Evolutionary conservation across 2,113 vertebrate genomes (phyloP).

Genomic region (Cepphus grylle): DNA sequence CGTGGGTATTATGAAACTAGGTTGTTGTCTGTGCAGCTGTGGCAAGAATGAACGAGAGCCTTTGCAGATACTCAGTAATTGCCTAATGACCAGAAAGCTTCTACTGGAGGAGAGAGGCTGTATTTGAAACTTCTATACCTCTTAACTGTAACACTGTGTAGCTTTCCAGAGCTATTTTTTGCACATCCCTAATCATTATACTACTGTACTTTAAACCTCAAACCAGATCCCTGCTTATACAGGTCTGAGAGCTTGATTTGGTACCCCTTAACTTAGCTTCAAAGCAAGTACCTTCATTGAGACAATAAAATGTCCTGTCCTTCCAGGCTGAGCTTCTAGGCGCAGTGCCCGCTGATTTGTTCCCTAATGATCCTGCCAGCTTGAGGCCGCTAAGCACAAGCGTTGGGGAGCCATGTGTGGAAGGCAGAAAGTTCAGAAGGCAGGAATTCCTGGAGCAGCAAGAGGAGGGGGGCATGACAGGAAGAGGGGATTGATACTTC

Average conservation of each 20-base stretch:
- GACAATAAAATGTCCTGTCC: background rate
- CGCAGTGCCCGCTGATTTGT: background rate
- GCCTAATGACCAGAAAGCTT: background rate
- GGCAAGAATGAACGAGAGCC: background rate
- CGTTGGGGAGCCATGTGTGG: background rate
- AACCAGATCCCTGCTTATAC: background rate
- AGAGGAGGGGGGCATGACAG: background rate
- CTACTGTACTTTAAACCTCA: background rate
- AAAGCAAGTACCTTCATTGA: background rate
- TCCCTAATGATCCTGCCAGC: background rate
- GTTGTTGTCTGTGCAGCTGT: background rate
- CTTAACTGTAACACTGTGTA: background rate
- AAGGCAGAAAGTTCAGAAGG: background rate
- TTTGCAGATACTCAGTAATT: background rate
- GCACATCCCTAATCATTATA: background rate
- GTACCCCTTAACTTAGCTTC: background rate
- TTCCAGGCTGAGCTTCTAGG: background rate
- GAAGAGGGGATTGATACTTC: background rate
- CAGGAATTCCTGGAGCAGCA: conserved; percentile 23
- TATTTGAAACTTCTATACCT: background rate
- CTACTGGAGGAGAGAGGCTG: background rate
- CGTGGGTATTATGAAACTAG: fast-evolving
- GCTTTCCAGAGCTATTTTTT: background rate
- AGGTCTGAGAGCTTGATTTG: background rate
- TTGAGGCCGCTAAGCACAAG: background rate